A percentile compares a stretch with the other conserved stretches of the same genome.
phyloP scores from a whole-genome alignment of 2,797 vertebrate species.

The Calcarius lapponicus region DNA sequence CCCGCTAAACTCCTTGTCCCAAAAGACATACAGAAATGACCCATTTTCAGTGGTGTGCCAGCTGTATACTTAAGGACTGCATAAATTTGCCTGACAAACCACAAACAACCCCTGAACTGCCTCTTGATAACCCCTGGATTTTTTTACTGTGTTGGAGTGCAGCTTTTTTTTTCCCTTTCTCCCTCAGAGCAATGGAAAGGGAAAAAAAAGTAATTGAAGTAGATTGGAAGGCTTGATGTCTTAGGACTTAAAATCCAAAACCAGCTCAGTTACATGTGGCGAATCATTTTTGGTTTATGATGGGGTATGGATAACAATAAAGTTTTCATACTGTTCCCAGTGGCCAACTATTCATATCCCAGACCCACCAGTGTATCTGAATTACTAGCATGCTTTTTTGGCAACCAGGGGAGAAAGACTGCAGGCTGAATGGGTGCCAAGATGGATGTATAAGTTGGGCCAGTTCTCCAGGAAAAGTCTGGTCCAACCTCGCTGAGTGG shows the following conservation, averaged over 20 bases:
- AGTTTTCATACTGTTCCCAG: slow-evolving; percentile 19
- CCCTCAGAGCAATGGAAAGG: background rate
- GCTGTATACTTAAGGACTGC: background rate
- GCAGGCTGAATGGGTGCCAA: slow-evolving; percentile 2
- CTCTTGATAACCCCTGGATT: slow-evolving; percentile 8
- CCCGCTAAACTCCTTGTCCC: slow-evolving; percentile 33
- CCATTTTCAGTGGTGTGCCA: slow-evolving; percentile 13
- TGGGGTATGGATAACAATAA: slow-evolving; percentile 26
- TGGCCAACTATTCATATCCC: slow-evolving; percentile 39
- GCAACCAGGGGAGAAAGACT: slow-evolving; percentile 20
- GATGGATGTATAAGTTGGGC: background rate
- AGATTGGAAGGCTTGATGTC: background rate
- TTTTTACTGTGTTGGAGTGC: background rate
- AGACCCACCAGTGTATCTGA: slow-evolving; percentile 29
- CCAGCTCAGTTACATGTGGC: slow-evolving; percentile 19
- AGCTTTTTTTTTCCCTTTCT: background rate
- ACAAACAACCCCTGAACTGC: background rate
- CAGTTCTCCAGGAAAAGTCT: slow-evolving; percentile 4
- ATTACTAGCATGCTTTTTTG: slow-evolving; percentile 19
- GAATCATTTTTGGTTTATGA: slow-evolving; percentile 30
- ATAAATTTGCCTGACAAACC: background rate
- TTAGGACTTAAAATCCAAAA: slow-evolving; percentile 16
- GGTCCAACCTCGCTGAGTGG: background rate
- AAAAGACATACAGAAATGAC: slow-evolving; percentile 30
- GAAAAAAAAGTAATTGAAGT: background rate